Base-by-base conservation (phyloP, 2,888 invertebrate genomes). In the Pristionchus arcanus region DNA sequence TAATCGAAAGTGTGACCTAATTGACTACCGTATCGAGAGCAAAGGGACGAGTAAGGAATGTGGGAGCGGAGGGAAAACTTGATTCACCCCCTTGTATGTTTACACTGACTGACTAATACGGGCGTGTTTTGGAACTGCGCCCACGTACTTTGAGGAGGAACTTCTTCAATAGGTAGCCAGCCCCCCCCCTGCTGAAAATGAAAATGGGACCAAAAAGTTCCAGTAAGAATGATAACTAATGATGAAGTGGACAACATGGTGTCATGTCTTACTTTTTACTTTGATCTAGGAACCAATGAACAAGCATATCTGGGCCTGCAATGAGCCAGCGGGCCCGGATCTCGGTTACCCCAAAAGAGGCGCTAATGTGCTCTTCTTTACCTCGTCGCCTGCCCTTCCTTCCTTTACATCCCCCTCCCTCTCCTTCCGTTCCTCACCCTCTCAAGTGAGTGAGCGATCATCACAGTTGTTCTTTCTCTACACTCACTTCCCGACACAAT, bases 1-100 rank as follows among this genome's bases (percentile, higher is more conserved):
- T 81, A 81, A 81, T 81, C 81, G 81, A n/a, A 28, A 13, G 37
- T 25, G 31, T 74, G 74, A 42, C 81, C 81, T 81, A 81, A 81
- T 81, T 81, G 81, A 53, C 53, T 81, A 81, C 81, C 81, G 81
- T 81, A 81, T n/a, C 19, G 68, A 68, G 66, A 13, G 28, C 16
- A 0, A 11, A 28, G n/a, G 81, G 28, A 81, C 53, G 81, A 16
- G 49, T 2, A 11, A 28, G n/a, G 81, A 53, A 81, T 81, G 81
- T 28, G 49, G 49, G 81, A 11, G 81, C 5, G 19, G 53, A 15
- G 28, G 21, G 49, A 81, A 49, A 42, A 49, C 53, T 53, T 28
- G 81, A 81, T 81, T 81, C 49, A 81, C 81, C 42, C 25, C 42
- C 25, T 49, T 49, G 49, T 16, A 11, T 81, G 81, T 49, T 49